Percentiles rank a stretch among this genome's conserved stretches.
These are phyloP conservation scores for Dicycla oo DNA, from an alignment of 2,888 invertebrate species.

Conservation along the genomic window DNA sequence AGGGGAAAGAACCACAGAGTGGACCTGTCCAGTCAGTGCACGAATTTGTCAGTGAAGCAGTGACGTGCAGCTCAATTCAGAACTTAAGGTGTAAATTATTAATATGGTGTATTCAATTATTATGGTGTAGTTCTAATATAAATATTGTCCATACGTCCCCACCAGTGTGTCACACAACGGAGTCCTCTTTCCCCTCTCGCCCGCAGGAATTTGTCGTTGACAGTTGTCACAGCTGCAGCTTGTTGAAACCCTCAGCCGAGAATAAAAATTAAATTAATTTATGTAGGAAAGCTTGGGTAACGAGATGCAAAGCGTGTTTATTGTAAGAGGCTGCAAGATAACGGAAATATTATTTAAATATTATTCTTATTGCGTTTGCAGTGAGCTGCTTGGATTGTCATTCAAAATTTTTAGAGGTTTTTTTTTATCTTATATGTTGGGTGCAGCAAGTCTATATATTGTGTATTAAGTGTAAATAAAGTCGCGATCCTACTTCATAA, in stretches of 20 bases:
- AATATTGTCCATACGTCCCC: not conserved
- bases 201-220: constrained; percentile 74
- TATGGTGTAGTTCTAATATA: too few relatives aligned
- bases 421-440: too few relatives aligned
- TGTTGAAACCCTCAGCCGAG: constrained; percentile 58
- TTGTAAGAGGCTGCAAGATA: constrained; percentile 43
- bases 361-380: constrained; percentile 17
- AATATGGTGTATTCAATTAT: too few relatives aligned
- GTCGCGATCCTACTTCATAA: too few relatives aligned
- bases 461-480: not conserved
- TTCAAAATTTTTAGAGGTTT: not conserved
- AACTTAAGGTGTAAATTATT: too few relatives aligned
- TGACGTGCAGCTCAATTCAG: too few relatives aligned
- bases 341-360: constrained; percentile 23
- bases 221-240: constrained; percentile 71
- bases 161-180: constrained; percentile 44
- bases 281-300: constrained; percentile 61
- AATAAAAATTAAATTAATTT: constrained; percentile 76
- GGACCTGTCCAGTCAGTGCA: too few relatives aligned
- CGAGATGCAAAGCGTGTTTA: constrained; percentile 65
- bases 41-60: too few relatives aligned
- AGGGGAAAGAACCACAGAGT: too few relatives aligned
- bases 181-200: constrained; percentile 55
- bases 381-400: not conserved
- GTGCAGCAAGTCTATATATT: not conserved